phyloP scores from a whole-genome alignment of 2,797 vertebrate genomes.

The Pempheris klunzingeri region DNA sequence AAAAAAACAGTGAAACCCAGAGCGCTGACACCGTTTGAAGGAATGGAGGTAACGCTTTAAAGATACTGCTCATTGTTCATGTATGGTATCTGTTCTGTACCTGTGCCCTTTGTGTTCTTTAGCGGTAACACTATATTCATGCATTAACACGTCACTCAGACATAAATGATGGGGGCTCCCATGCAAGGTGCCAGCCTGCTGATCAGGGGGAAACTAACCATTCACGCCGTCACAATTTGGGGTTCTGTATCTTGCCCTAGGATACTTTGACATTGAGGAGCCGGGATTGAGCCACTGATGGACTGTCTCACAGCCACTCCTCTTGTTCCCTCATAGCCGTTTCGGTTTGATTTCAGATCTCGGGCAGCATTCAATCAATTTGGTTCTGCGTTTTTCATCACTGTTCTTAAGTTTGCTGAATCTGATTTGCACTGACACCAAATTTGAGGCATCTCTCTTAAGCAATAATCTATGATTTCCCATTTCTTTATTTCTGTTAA shows the following conservation, averaged over 20 bases:
- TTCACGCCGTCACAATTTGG: too few relatives aligned
- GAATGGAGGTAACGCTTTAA: slow-evolving; percentile 90
- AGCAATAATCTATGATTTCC: neutral
- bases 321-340: neutral
- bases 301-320: too few relatives aligned
- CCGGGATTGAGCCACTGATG: too few relatives aligned
- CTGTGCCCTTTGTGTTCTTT: too few relatives aligned
- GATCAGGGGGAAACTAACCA: too few relatives aligned
- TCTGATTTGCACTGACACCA: neutral
- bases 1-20: slow-evolving; percentile 90
- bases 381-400: neutral
- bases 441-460: neutral
- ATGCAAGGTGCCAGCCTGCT: too few relatives aligned
- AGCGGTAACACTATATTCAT: too few relatives aligned
- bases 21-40: slow-evolving; percentile 96
- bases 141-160: too few relatives aligned
- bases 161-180: too few relatives aligned
- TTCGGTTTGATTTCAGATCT: neutral
- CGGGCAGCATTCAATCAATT: neutral
- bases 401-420: neutral
- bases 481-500: neutral
- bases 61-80: neutral
- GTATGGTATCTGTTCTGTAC: too few relatives aligned
- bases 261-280: too few relatives aligned
- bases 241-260: too few relatives aligned